Evolutionary conservation across 2,888 invertebrate genomes (phyloP), one percentile per base, ranked within the genome.

Genomic region (Camptogramma bilineatum): DNA sequence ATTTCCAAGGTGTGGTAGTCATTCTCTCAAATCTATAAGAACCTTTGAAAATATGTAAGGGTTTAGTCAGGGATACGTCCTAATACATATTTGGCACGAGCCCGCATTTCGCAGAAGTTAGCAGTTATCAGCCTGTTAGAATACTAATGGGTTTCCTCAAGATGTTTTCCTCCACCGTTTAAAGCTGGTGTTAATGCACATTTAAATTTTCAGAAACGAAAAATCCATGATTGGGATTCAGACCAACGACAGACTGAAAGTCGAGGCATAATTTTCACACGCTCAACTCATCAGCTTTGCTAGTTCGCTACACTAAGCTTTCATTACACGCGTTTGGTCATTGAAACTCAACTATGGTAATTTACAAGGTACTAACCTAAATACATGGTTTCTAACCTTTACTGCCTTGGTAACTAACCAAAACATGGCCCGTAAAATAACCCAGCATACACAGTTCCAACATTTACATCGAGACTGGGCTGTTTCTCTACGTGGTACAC

Each of bases 401-500:
- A 39, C 34, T 39, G 9, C 34, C 10, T 28, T 28, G 28, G 28
- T 28, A 28, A 34, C 52, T 52, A 28, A 47, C 60, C 56, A 47
- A 48, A 57, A 53, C 50, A 65, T 28, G 51, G 24, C 28, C 16
- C 31, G 51, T 47, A 68, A 65, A 64, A 57, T 58, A 55, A n/a
- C 60, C 18, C 8, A 1, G 39, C 31, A 51, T 19, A 54, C 28
- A 39, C 47, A 54, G 21, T 42, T 53, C 31, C 28, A 42, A 50
- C 18, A 50, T 63, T 57, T 58, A 58, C 50, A 57, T 54, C 28
- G 17, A 51, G 51, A 52, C 48, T 58, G 28, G 44, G 47, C 31
- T n/a, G 28, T 54, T 50, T 54, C 53, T 51, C 63, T 50, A 59
- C 54, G 59, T 51, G 56, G 42, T 62, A 69, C 66, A 69, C 67